Conservation (phyloP, 1,140 invertebrate species). For the Acromyrmex echinatior region DNA sequence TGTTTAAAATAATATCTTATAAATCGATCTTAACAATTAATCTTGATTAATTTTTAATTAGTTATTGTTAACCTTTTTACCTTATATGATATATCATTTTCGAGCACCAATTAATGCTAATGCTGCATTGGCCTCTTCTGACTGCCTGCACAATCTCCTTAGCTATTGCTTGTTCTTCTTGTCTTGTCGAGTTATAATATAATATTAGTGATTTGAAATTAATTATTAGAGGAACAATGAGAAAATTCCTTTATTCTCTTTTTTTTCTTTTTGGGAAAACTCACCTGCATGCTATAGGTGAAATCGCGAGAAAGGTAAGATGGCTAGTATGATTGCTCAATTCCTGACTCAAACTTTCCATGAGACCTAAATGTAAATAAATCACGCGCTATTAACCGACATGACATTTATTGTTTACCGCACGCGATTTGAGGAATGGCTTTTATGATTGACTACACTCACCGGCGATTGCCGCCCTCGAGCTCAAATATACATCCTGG, state of each 20-base stretch:
- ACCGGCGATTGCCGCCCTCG: constrained; percentile 82
- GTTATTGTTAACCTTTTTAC: constrained; percentile 57
- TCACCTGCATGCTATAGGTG: constrained; percentile 80
- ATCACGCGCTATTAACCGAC: not conserved
- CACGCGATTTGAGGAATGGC: constrained; percentile 10
- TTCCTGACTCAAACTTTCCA: constrained; percentile 80
- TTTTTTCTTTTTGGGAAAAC: not conserved
- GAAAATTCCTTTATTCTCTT: not conserved
- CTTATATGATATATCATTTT: constrained; percentile 77
- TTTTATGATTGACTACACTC: constrained; percentile 25
- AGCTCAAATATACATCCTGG: constrained; percentile 80
- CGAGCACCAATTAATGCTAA: constrained; percentile 77
- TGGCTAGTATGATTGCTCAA: constrained; percentile 73
- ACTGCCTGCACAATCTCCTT: constrained; percentile 80
- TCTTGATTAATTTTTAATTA: not conserved
- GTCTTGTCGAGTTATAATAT: constrained; percentile 62
- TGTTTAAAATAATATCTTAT: not conserved
- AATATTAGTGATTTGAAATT: constrained; percentile 15
- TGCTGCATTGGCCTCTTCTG: constrained; percentile 76
- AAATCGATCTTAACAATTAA: not conserved
- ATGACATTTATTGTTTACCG: constrained; percentile 5
- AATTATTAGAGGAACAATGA: not conserved
- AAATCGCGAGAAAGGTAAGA: constrained; percentile 81
- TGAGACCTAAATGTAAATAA: constrained; percentile 77
- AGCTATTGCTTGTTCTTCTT: constrained; percentile 79